phyloP scores from a whole-genome alignment of 2,113 vertebrate species.

The Paradoxurus hermaphroditus region DNA sequence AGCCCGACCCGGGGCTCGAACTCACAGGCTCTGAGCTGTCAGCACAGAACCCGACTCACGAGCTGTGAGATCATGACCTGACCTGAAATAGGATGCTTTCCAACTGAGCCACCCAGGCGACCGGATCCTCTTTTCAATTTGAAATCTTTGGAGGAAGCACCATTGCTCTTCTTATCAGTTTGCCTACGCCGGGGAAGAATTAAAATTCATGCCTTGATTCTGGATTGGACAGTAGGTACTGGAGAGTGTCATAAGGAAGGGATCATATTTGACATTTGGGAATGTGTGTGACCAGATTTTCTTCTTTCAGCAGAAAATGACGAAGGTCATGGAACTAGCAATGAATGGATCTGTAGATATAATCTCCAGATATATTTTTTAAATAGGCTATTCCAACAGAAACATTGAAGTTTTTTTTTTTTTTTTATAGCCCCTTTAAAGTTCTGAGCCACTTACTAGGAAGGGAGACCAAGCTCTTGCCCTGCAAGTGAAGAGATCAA shows the following conservation, averaged over 20 bases:
- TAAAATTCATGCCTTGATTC: neutral
- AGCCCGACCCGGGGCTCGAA: too few species aligned
- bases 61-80: too few species aligned
- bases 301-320: neutral
- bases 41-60: too few species aligned
- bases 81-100: too few species aligned
- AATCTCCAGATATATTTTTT: neutral
- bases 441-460: neutral
- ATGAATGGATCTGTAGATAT: neutral
- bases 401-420: neutral
- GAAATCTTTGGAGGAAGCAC: neutral
- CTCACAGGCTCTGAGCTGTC: too few species aligned
- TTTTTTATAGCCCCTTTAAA: neutral
- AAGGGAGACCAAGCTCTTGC: neutral
- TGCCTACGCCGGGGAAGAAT: neutral
- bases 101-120: too few species aligned
- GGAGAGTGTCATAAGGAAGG: neutral
- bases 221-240: neutral
- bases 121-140: neutral
- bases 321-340: neutral
- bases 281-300: neutral
- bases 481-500: neutral
- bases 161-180: neutral
- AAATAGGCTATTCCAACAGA: neutral
- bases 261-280: neutral